A percentile compares a stretch with the other conserved stretches of the same genome.
Conservation (phyloP, 2,113 vertebrate species). For the Synodontis membranacea region DNA sequence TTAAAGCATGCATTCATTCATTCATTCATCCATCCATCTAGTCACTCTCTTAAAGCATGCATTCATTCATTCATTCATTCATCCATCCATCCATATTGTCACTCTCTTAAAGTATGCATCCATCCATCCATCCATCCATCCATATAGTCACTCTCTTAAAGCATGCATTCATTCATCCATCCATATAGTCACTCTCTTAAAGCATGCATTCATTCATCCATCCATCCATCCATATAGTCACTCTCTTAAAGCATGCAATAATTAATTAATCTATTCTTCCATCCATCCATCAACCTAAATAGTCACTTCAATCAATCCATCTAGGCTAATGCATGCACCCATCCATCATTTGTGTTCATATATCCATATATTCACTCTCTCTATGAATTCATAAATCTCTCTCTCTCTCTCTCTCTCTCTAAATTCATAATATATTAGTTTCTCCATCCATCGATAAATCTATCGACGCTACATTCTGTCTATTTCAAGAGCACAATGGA, state of each 20-base stretch:
- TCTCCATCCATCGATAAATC: background rate
- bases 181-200: background rate
- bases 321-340: too few species aligned
- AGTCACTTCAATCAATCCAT: too few species aligned
- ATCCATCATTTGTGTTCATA: background rate
- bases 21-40: background rate
- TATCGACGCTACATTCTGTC: background rate
- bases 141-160: background rate
- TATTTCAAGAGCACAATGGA: background rate
- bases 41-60: background rate
- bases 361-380: background rate
- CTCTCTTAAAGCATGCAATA: background rate
- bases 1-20: background rate
- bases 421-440: background rate
- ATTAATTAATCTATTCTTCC: background rate
- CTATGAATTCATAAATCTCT: too few species aligned
- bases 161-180: background rate
- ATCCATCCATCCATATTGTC: background rate
- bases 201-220: background rate
- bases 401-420: too few species aligned
- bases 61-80: background rate
- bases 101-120: background rate
- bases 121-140: background rate
- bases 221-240: background rate
- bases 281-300: background rate